Conservation (phyloP, 2,113 vertebrate genomes). For the Puntigrus tetrazona region DNA sequence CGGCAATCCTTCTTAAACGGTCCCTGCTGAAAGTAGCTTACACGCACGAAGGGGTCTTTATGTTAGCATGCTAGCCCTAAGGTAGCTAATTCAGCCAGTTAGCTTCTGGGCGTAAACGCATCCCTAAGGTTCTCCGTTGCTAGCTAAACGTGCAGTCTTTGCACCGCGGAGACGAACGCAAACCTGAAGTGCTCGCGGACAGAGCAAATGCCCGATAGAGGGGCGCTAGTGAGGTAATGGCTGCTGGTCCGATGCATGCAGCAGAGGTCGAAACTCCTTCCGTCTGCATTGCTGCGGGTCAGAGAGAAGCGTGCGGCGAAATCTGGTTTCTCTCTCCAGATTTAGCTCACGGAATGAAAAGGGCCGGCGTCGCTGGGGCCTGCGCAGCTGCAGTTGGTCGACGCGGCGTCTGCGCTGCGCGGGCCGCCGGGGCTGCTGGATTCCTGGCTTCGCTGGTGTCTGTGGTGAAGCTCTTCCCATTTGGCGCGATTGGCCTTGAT, state of each 20-base stretch:
- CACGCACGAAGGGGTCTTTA: slow-evolving; percentile 32
- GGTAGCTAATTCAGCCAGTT: slow-evolving; percentile 20
- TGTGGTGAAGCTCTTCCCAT: slow-evolving; percentile 92
- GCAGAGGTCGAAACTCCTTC: slow-evolving; percentile 72
- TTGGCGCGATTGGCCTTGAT: slow-evolving; percentile 86
- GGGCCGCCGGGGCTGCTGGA: slow-evolving; percentile 52
- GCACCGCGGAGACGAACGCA: slow-evolving; percentile 34
- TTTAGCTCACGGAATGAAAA: slow-evolving; percentile 70
- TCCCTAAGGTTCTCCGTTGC: slow-evolving; percentile 32
- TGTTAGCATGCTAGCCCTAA: slow-evolving; percentile 44
- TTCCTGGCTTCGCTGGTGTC: slow-evolving; percentile 75
- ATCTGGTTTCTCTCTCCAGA: slow-evolving; percentile 35
- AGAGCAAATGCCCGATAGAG: slow-evolving; percentile 36
- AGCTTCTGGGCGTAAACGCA: slow-evolving; percentile 44
- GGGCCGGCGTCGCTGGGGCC: neutral
- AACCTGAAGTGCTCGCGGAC: slow-evolving; percentile 39
- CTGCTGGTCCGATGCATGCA: slow-evolving; percentile 57
- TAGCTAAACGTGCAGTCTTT: slow-evolving; percentile 45
- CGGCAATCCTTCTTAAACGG: slow-evolving; percentile 41
- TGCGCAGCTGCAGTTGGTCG: slow-evolving; percentile 54
- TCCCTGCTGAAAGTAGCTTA: slow-evolving; percentile 37
- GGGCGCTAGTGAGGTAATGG: slow-evolving; percentile 38
- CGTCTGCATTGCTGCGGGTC: slow-evolving; percentile 68
- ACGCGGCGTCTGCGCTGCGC: slow-evolving; percentile 53
- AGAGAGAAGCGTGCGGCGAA: slow-evolving; percentile 44